Evolutionary conservation across 2,797 vertebrate species (phyloP).

Genomic region (Amphiprion clarkii): DNA sequence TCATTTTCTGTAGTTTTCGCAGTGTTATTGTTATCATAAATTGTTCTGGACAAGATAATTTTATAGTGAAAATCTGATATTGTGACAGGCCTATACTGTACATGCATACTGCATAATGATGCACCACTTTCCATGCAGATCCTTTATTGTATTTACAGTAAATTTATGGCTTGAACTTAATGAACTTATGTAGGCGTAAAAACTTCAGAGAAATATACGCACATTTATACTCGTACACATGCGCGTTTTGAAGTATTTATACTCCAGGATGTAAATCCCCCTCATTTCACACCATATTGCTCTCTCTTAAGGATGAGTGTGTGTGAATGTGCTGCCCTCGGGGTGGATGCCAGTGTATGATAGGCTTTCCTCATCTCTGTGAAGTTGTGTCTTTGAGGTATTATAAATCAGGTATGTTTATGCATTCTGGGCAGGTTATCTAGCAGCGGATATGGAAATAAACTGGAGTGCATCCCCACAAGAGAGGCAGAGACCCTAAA

Average conservation of each 20-base stretch:
- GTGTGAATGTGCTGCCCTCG: not conserved
- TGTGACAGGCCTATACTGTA: not conserved
- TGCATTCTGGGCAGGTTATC: slow-evolving; percentile 49
- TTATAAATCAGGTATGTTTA: slow-evolving; percentile 66
- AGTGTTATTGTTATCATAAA: no score
- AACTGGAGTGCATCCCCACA: slow-evolving; percentile 37
- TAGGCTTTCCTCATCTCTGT: slow-evolving; percentile 25
- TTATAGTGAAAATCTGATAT: no score
- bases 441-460: slow-evolving; percentile 50
- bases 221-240: slow-evolving; percentile 8
- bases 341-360: slow-evolving; percentile 20
- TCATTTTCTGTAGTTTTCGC: no score
- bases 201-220: not conserved
- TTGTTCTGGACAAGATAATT: no score
- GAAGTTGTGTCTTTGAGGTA: slow-evolving; percentile 21
- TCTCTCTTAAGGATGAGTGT: slow-evolving; percentile 3
- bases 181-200: not conserved
- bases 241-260: slow-evolving; percentile 24
- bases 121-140: not conserved
- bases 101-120: not conserved
- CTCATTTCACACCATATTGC: slow-evolving; percentile 41
- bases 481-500: slow-evolving; percentile 66
- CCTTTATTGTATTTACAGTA: not conserved
- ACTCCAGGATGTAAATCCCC: slow-evolving; percentile 49
- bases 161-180: not conserved